A percentile compares a stretch with the other conserved stretches of the same genome.
These are phyloP conservation scores for Monochamus saltuarius DNA, from an alignment of 1,140 invertebrate species.

Conservation along the genomic window DNA sequence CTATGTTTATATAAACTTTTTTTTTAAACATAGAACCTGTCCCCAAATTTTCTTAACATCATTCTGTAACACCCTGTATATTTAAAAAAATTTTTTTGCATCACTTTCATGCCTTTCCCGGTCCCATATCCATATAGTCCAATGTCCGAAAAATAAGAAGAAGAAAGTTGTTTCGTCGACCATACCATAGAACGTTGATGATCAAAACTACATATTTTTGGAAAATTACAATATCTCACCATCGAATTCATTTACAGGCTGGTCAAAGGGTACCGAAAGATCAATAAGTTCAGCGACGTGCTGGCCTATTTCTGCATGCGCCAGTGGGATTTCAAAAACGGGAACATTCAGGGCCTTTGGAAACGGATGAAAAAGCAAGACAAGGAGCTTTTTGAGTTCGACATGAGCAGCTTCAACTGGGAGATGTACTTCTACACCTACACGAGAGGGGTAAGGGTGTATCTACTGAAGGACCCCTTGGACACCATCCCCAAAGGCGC, in stretches of 20 bases:
- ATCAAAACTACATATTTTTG: too few relatives aligned
- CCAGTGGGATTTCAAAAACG: slow-evolving; percentile 72
- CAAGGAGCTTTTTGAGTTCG: slow-evolving; percentile 61
- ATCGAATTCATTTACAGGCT: slow-evolving; percentile 58
- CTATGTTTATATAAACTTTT: too few relatives aligned
- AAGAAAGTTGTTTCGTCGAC: too few relatives aligned
- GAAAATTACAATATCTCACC: too few relatives aligned
- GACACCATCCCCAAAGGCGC: slow-evolving; percentile 51
- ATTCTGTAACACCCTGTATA: too few relatives aligned
- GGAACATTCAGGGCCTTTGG: slow-evolving; percentile 65
- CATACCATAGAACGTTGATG: too few relatives aligned
- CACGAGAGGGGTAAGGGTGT: slow-evolving; percentile 53
- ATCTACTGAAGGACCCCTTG: slow-evolving; percentile 62
- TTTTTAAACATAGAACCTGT: too few relatives aligned
- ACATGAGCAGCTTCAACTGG: slow-evolving; percentile 62
- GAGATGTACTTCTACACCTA: slow-evolving; percentile 60
- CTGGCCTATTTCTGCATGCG: slow-evolving; percentile 71
- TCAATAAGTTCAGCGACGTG: slow-evolving; percentile 70
- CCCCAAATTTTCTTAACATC: too few relatives aligned
- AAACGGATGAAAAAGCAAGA: slow-evolving; percentile 62
- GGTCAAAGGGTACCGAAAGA: slow-evolving; percentile 72
- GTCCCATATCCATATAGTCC: too few relatives aligned
- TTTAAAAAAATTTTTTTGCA: too few relatives aligned
- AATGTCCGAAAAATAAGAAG: too few relatives aligned
- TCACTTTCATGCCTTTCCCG: too few relatives aligned